Percentiles rank a stretch among this genome's conserved stretches.
Evolutionary conservation across 2,797 vertebrate genomes (phyloP).

Genomic region (Microctenopoma lineatum): DNA sequence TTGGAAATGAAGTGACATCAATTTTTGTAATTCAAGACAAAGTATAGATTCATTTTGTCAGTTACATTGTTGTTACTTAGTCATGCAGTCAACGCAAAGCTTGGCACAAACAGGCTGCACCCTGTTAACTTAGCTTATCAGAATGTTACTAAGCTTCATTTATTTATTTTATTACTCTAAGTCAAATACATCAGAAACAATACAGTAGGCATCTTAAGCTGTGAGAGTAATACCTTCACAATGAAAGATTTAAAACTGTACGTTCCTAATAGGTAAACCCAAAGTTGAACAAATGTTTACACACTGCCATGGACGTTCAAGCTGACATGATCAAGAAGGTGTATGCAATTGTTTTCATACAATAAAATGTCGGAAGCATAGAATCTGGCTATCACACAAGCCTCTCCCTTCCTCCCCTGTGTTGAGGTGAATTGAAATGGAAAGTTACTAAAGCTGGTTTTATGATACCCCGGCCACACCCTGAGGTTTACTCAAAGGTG

Average conservation of each 20-base stretch:
- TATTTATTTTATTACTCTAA: no score
- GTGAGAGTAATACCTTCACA: not conserved
- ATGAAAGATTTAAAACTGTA: not conserved
- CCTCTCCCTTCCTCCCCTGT: constrained; percentile 42
- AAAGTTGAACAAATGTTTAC: not conserved
- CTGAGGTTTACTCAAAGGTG: constrained; percentile 58
- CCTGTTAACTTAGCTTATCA: no score
- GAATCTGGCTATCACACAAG: constrained; percentile 12
- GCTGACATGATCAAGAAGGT: not conserved
- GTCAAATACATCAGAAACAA: no score
- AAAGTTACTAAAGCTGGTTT: constrained; percentile 60
- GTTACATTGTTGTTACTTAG: not conserved
- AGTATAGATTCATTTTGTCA: not conserved
- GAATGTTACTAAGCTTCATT: no score
- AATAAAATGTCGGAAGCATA: constrained; percentile 8
- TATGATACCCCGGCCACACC: constrained; percentile 41
- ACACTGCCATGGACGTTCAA: not conserved
- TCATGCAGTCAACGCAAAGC: not conserved
- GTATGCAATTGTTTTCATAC: not conserved
- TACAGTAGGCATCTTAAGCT: not conserved
- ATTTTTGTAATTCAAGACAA: not conserved
- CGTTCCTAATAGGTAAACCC: not conserved
- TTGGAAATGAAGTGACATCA: not conserved
- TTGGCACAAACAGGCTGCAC: no score
- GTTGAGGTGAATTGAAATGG: constrained; percentile 45